A percentile compares a stretch with the other conserved stretches of the same genome.
Conservation (phyloP, 2,888 invertebrate genomes). For the Lathronympha strigana region DNA sequence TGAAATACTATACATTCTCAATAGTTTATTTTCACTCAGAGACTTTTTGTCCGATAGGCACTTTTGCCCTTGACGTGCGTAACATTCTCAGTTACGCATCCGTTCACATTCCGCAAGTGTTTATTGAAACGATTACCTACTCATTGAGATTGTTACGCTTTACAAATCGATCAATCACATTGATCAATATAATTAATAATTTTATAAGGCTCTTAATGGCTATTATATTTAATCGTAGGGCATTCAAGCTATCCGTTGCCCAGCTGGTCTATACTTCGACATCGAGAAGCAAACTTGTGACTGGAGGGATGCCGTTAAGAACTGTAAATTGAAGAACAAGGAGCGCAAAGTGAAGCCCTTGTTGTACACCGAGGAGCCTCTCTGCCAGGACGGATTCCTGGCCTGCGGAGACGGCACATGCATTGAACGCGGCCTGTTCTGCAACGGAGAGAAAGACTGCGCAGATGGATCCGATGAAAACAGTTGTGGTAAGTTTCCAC, state of each 20-base stretch:
- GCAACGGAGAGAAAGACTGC: constrained; percentile 96
- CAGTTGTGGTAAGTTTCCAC: constrained; percentile 89
- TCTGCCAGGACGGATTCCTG: constrained; percentile 93
- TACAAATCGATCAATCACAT: constrained; percentile 9
- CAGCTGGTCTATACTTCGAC: constrained; percentile 96
- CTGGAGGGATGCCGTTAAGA: constrained; percentile 97
- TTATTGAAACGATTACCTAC: constrained; percentile 14
- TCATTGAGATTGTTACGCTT: constrained; percentile 10
- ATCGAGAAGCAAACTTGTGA: constrained; percentile 98
- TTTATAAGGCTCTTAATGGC: constrained; percentile 1
- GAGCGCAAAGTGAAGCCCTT: constrained; percentile 94
- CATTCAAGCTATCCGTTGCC: constrained; percentile 96
- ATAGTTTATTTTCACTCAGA: background rate
- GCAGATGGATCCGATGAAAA: constrained; percentile 95
- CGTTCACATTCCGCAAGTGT: constrained; percentile 23
- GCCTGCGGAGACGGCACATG: constrained; percentile 95
- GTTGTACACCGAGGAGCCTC: constrained; percentile 94
- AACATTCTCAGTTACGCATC: constrained; percentile 21
- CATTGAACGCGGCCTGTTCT: constrained; percentile 95
- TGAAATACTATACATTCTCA: background rate
- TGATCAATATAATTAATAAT: constrained; percentile 6
- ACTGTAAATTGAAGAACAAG: constrained; percentile 95
- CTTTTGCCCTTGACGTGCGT: constrained; percentile 13
- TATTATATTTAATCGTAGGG: constrained; percentile 83
- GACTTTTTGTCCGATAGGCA: background rate